Evolutionary conservation across 2,113 vertebrate genomes (phyloP), one percentile per base, ranked within the genome.

Genomic region (Tyto alba): DNA sequence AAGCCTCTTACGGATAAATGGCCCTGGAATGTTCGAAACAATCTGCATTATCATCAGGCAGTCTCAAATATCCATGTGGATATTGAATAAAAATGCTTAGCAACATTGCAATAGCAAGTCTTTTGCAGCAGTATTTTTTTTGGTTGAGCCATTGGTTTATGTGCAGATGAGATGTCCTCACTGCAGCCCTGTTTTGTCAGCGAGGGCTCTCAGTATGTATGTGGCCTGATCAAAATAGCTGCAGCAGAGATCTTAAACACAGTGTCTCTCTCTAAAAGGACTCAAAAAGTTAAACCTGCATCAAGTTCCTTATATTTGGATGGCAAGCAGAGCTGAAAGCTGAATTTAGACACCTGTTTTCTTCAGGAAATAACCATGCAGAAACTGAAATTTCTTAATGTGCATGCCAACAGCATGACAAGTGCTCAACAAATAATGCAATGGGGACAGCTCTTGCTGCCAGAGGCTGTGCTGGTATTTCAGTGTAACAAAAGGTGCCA

Each of bases 281-380:
- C 0, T 4, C 10, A 13, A 0, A 5, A 56, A 63, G 22, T 76
- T 76, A 43, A 90, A 64, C 79, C 23, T 94, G 41, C 53, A 67
- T 53, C 52, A 43, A 30, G 52, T 84, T 86, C 82, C 36, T 80
- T 81, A 4, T 47, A 27, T 56, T 56, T 57, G 64, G 60, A 84
- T n/a, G 48, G 62, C 56, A 81, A 68, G 57, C 79, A 67, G 89
- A 59, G 66, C 67, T 90, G 86, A 76, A 78, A 94, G 83, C 64
- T 78, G 83, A 36, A 60, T 71, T 85, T 74, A 48, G 76, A 52
- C 95, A 95, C 90, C 94, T 92, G 92, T 91, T 82, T 43, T 69
- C 76, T 85, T 82, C 68, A 86, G 84, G 79, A 93, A 90, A 93
- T 60, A 84, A 18, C 90, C 64, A 7, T 75, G 82, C 4, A 84